A percentile compares a stretch with the other conserved stretches of the same genome.
Evolutionary conservation across 2,888 invertebrate genomes (phyloP).

Genomic region (Ophonus ardosiacus): DNA sequence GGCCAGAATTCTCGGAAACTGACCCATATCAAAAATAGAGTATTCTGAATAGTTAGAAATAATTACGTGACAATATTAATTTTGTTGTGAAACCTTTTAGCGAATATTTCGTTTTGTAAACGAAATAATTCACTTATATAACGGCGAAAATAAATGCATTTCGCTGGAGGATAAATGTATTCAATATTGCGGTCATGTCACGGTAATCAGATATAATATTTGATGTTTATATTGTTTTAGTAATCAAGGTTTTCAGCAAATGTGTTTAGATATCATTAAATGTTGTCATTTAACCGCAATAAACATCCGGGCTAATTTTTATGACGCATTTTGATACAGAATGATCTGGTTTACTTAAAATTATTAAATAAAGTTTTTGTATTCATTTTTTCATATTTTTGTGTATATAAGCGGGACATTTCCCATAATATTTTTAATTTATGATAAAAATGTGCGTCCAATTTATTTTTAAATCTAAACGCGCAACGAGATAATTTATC

Average conservation of each 20-base stretch:
- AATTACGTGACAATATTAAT: constrained; percentile 12
- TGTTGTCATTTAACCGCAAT: background rate
- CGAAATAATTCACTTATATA: too few species aligned
- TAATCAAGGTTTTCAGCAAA: background rate
- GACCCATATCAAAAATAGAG: background rate
- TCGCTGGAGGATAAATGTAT: too few species aligned
- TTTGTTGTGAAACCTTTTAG: constrained; percentile 30
- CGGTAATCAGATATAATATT: background rate
- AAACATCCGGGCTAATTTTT: constrained; percentile 11
- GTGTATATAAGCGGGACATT: background rate
- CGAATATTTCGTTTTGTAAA: too few species aligned
- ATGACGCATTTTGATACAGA: background rate
- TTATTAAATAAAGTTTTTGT: background rate
- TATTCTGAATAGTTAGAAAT: background rate
- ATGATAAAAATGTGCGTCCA: background rate
- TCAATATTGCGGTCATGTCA: too few species aligned
- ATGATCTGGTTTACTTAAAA: constrained; percentile 14
- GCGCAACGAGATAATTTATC: background rate
- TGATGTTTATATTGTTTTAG: background rate
- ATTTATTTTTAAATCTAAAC: background rate
- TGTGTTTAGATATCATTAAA: background rate
- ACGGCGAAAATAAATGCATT: too few species aligned
- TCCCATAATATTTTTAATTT: background rate
- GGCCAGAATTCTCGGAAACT: background rate
- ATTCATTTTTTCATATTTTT: background rate